Evolutionary conservation across 2,888 invertebrate species (phyloP).

Genomic region (Orchestes rusci): DNA sequence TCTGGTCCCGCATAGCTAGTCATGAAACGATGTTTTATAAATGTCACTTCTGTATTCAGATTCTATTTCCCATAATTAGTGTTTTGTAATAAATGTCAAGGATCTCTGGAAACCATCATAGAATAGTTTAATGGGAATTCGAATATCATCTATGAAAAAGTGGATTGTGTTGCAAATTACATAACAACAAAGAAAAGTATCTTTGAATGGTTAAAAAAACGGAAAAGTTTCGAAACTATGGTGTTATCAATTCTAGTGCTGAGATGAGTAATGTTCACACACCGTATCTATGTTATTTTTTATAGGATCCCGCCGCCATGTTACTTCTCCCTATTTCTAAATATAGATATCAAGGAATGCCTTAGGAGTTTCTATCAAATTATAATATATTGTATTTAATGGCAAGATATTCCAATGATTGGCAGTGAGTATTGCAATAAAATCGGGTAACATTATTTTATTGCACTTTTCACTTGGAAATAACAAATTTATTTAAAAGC

Average conservation of each 20-base stretch:
- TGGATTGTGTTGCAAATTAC: too few relatives aligned
- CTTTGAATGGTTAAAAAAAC: background rate
- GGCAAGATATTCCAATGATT: slow-evolving; percentile 5
- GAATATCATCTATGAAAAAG: too few relatives aligned
- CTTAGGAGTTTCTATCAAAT: slow-evolving; percentile 6
- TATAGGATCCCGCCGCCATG: slow-evolving; percentile 34
- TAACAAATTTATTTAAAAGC: too few relatives aligned
- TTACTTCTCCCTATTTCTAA: slow-evolving; percentile 36
- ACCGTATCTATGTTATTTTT: slow-evolving; percentile 35
- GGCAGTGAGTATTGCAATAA: slow-evolving; percentile 2
- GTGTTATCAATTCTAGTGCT: background rate
- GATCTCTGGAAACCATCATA: too few relatives aligned
- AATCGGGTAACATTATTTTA: slow-evolving; percentile 3
- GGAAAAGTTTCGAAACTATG: background rate
- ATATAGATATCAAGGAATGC: slow-evolving; percentile 1
- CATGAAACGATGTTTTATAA: too few relatives aligned
- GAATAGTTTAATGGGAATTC: too few relatives aligned
- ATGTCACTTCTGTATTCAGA: too few relatives aligned
- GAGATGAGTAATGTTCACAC: slow-evolving; percentile 42
- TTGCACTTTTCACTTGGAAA: slow-evolving; percentile 6
- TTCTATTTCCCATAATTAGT: too few relatives aligned
- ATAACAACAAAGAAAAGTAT: slow-evolving; percentile 19
- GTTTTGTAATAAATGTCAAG: too few relatives aligned
- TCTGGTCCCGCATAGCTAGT: too few relatives aligned
- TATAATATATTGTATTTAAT: slow-evolving; percentile 3